Evolutionary conservation across 64 coral and sea anemone species (phyloP).

Genomic region (Montipora capricornis): DNA sequence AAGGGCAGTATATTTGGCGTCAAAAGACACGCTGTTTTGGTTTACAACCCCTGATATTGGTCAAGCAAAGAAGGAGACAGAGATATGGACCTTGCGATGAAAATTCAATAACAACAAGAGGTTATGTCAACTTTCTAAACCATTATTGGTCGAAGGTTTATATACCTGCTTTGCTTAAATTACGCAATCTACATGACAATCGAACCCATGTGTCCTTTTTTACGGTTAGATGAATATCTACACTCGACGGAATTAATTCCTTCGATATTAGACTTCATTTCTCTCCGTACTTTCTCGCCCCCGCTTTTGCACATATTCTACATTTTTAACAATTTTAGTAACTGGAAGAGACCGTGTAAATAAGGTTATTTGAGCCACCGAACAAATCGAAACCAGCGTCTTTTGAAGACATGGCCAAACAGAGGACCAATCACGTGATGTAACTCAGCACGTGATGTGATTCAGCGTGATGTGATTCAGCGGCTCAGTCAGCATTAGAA

Average conservation of each 20-base stretch:
- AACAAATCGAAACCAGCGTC: neutral
- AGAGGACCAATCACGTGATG: neutral
- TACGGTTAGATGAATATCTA: neutral
- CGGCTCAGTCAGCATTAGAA: neutral
- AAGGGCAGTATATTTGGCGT: conserved; percentile 10
- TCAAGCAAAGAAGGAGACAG: neutral
- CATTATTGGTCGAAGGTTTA: neutral
- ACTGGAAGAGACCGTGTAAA: neutral
- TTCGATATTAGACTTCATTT: neutral
- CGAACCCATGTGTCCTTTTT: neutral
- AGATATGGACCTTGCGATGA: no score
- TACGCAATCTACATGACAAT: neutral
- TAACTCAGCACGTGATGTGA: neutral
- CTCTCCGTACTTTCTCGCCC: neutral
- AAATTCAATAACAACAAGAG: neutral
- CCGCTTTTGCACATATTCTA: neutral
- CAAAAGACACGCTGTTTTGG: neutral
- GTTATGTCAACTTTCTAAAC: neutral
- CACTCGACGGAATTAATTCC: neutral
- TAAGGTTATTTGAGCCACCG: neutral
- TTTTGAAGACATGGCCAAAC: no score
- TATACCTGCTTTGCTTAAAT: neutral
- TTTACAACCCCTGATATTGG: neutral
- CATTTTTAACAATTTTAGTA: neutral
- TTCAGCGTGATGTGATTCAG: neutral